phyloP scores from a whole-genome alignment of 1,140 invertebrate species.

The Hetaerina americana region DNA sequence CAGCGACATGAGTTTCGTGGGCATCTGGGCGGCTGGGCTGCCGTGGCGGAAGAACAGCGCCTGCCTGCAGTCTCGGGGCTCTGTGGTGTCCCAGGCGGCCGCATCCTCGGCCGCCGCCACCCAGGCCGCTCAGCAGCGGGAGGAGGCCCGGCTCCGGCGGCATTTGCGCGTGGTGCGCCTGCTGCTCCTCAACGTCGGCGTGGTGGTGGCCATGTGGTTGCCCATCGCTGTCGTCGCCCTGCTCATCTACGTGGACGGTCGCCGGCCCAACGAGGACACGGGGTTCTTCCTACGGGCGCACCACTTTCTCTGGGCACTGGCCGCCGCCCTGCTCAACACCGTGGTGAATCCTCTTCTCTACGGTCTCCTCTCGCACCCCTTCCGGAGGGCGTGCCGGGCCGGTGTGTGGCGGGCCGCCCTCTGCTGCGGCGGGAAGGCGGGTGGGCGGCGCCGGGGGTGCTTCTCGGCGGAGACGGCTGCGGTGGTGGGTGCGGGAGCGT shows the following conservation, averaged over 20 bases:
- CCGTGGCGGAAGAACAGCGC: constrained; percentile 26
- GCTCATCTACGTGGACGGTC: constrained; percentile 42
- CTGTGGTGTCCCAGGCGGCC: not conserved
- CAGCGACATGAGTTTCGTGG: constrained; percentile 34
- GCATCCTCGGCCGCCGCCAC: constrained; percentile 20
- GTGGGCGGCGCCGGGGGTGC: not conserved
- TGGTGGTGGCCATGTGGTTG: constrained; percentile 44
- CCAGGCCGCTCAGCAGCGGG: constrained; percentile 35
- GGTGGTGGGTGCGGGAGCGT: not conserved
- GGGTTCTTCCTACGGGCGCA: constrained; percentile 36
- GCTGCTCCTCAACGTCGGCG: constrained; percentile 39
- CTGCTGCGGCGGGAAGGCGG: not conserved
- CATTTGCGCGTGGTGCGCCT: constrained; percentile 41
- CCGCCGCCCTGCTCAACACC: constrained; percentile 51
- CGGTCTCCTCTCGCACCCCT: constrained; percentile 62
- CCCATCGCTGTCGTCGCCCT: constrained; percentile 41
- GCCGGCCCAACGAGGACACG: constrained; percentile 32
- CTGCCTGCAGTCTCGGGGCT: not conserved
- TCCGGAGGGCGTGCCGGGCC: constrained; percentile 28
- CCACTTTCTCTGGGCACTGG: constrained; percentile 40
- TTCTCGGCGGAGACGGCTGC: not conserved
- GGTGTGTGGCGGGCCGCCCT: not conserved
- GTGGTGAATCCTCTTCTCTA: constrained; percentile 68
- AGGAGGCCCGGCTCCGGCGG: constrained; percentile 37
- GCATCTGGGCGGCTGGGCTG: constrained; percentile 24